Evolutionary conservation across 2,797 vertebrate genomes (phyloP), one percentile per base, ranked within the genome.

Genomic region (Amblyraja radiata): DNA sequence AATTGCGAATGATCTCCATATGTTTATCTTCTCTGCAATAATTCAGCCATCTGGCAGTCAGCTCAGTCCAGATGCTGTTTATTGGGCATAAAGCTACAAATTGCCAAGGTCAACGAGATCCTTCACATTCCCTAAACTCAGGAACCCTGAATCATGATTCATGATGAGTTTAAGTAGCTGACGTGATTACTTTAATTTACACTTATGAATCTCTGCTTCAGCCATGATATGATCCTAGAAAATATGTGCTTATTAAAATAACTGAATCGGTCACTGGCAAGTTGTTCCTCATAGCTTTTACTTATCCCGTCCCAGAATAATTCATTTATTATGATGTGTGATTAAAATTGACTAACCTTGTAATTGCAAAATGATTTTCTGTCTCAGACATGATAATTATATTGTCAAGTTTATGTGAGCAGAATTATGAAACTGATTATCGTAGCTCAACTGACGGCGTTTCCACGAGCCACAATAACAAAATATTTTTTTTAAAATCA

Each of bases 261-360:
- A 65, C 28, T 88, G 61, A 65, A 32, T 88, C 13, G 61, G 83
- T 88, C 58, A 28, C 28, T 6, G 28, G 58, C 25, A 86, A 86
- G 25, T 36, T 86, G 83, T 88, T 88, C 65, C 83, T 65, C 14
- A 8, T 32, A 6, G 28, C 84, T 46, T 88, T 63, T 28, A 88
- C 58, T n/a, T 88, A 88, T 65, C 84, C 84, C n/a, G 18, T 88
- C 61, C 84, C 61, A 32, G 61, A 36, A 68, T 88, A 88, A 18
- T 88, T 68, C 6, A 18, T 88, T 88, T 36, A 88, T 68, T 68
- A 36, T 32, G 16, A 32, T 10, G 65, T 18, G n/a, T 88, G 65
- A 88, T 68, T 88, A 88, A 88, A 88, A 88, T 88, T 88, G 84
- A 88, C 61, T 88, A 88, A 88, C 84, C 63, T 68, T 88, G 84